These are phyloP conservation scores for Bambusicola thoracicus DNA, from an alignment of 2,113 vertebrate genomes.

Conservation along the genomic window DNA sequence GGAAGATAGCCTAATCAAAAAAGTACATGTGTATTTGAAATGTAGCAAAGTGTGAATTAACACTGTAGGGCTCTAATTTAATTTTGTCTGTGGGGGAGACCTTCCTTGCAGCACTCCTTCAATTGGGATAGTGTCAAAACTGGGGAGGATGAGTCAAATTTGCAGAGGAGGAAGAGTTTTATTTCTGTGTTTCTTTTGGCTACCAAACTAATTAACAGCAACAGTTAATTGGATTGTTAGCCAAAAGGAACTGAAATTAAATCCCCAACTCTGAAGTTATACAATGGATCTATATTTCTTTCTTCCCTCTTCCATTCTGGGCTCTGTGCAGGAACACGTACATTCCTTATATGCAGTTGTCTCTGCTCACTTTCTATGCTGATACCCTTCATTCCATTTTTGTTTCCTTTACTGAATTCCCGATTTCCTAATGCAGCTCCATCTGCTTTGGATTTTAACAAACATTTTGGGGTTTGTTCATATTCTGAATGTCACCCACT, in stretches of 20 bases:
- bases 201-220: conserved; percentile 52
- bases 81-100: conserved; percentile 44
- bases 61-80: conserved; percentile 39
- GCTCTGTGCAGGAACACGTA: background rate
- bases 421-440: background rate
- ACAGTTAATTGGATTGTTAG: conserved; percentile 56
- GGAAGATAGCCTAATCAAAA: conserved; percentile 43
- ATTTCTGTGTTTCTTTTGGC: conserved; percentile 54
- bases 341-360: background rate
- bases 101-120: conserved; percentile 7
- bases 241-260: conserved; percentile 48
- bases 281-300: background rate
- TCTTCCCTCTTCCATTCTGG: background rate
- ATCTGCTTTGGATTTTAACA: background rate
- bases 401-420: background rate
- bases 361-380: background rate
- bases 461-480: background rate
- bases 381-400: background rate
- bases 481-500: background rate
- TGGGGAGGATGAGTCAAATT: conserved; percentile 3
- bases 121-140: background rate
- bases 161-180: conserved; percentile 1
- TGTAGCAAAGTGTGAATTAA: conserved; percentile 11
- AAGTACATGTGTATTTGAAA: background rate
- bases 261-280: background rate